These are phyloP conservation scores for Oceanites oceanicus DNA, from an alignment of 2,113 vertebrate genomes.

Conservation along the genomic window DNA sequence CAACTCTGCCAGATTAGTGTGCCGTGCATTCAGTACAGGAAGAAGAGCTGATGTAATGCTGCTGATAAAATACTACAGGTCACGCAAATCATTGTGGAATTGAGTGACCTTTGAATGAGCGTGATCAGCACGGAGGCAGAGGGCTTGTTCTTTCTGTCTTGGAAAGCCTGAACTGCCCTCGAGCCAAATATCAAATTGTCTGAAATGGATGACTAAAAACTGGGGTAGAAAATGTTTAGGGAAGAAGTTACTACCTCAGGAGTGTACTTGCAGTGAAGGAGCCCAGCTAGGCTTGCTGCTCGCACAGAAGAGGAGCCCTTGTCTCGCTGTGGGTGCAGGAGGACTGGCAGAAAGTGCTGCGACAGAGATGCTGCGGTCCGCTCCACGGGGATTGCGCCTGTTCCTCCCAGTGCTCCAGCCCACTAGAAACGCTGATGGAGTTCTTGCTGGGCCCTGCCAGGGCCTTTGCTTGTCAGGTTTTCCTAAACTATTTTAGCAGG, in stretches of 20 bases:
- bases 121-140: neutral
- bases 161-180: neutral
- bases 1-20: neutral
- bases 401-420: neutral
- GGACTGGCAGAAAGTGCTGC: neutral
- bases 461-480: neutral
- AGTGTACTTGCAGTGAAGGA: neutral
- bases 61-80: neutral
- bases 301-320: neutral
- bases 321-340: accelerated
- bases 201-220: neutral
- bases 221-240: neutral
- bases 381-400: neutral
- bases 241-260: neutral
- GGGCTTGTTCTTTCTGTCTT: neutral
- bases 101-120: neutral
- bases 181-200: neutral
- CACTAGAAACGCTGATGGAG: neutral
- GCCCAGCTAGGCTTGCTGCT: neutral
- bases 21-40: neutral
- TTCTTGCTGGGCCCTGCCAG: neutral
- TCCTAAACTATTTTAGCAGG: neutral
- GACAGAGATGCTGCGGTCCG: accelerated
- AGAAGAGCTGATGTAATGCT: neutral
- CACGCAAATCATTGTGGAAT: neutral